These are phyloP conservation scores for Latrodectus hesperus DNA, from an alignment of 2,888 invertebrate species.

Conservation along the genomic window DNA sequence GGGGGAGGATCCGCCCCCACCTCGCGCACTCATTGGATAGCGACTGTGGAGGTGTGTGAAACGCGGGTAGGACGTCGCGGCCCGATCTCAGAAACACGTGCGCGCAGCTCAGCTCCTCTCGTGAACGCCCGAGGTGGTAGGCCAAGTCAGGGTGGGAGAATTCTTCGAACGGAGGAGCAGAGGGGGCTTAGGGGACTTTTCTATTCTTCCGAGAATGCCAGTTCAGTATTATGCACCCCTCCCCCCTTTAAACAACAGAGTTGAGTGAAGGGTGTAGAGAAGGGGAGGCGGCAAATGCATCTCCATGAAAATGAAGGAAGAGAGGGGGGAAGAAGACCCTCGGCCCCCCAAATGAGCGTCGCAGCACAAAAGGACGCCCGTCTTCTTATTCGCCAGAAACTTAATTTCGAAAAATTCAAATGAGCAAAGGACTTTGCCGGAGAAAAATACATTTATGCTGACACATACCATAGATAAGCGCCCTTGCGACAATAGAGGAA, in stretches of 20 bases:
- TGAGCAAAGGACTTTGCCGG: constrained; percentile 42
- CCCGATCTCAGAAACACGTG: constrained; percentile 44
- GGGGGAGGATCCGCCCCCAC: constrained; percentile 47
- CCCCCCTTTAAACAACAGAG: constrained; percentile 51
- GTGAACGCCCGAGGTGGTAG: constrained; percentile 39
- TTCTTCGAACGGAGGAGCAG: constrained; percentile 6
- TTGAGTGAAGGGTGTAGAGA: background rate
- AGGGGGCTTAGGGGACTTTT: constrained; percentile 55
- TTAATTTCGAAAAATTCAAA: constrained; percentile 67
- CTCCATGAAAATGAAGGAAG: constrained; percentile 5
- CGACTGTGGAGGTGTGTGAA: constrained; percentile 3
- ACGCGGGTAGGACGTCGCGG: background rate
- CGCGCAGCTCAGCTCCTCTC: background rate
- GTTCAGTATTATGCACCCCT: constrained; percentile 24
- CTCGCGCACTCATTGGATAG: constrained; percentile 30
- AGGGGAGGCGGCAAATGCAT: constrained; percentile 5
- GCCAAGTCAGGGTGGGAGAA: constrained; percentile 7
- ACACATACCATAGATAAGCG: constrained; percentile 44
- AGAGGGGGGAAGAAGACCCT: background rate
- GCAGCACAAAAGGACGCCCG: constrained; percentile 28
- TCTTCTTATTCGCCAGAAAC: constrained; percentile 61
- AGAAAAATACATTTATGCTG: constrained; percentile 54
- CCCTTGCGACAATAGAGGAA: constrained; percentile 41
- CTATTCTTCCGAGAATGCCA: constrained; percentile 30
- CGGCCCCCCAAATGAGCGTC: background rate